phyloP scores from a whole-genome alignment of 2,113 vertebrate species.

The Chloropsis cyanopogon region DNA sequence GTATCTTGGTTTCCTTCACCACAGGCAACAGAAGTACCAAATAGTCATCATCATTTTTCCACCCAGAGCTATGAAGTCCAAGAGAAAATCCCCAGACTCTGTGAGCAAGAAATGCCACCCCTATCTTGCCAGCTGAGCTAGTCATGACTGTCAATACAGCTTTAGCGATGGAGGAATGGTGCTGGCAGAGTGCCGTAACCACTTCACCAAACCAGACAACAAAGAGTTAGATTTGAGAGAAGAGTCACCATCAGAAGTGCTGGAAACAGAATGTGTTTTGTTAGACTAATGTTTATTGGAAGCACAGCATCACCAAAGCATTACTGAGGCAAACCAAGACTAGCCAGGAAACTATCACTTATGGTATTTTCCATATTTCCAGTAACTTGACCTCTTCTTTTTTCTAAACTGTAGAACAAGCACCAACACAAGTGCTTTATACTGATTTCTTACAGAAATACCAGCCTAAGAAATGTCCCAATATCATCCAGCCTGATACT shows the following conservation, averaged over 20 bases:
- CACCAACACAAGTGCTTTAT: background rate
- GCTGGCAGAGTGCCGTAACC: constrained; percentile 4
- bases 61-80: background rate
- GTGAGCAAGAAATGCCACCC: background rate
- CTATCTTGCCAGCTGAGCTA: background rate
- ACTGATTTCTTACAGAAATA: background rate
- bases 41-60: background rate
- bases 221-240: constrained; percentile 29
- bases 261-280: constrained; percentile 34
- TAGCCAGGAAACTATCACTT: constrained; percentile 31
- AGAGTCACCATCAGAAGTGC: constrained; percentile 35
- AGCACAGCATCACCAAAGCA: constrained; percentile 56
- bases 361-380: constrained; percentile 39
- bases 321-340: constrained; percentile 61
- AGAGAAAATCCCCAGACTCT: background rate
- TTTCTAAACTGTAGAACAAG: background rate
- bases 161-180: background rate
- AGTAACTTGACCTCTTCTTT: constrained; percentile 10
- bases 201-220: constrained; percentile 24
- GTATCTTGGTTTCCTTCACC: background rate
- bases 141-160: background rate
- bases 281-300: constrained; percentile 42
- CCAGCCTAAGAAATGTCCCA: background rate
- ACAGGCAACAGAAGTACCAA: background rate
- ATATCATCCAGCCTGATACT: background rate